Evolutionary conservation across 2,888 invertebrate species (phyloP), one percentile per base, ranked within the genome.

Genomic region (Mythimna vitellina): DNA sequence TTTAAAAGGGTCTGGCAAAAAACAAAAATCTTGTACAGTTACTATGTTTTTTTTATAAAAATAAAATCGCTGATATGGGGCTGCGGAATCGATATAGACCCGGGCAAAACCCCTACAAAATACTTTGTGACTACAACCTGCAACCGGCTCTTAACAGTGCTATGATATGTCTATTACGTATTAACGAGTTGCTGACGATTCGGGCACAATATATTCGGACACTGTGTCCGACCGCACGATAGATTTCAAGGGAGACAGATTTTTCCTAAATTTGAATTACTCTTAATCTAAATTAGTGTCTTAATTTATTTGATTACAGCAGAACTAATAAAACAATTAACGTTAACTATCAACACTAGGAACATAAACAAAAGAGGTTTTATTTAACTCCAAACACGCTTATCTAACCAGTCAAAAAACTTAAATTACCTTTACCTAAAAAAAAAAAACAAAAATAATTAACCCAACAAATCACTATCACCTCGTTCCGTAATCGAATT

Each of bases 401-500:
- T 25, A 75, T 69, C 57, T 25, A 29, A 62, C 32, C 17, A 70
- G 54, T n/a, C 46, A 38, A 46, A 61, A 75, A 65, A 49, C 32
- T 56, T 22, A 57, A 79, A 79, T 67, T 65, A 69, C 81, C 70
- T 66, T 65, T 56, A 14, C 62, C n/a, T 14, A 8, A 57, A 65
- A 63, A 65, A 64, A 73, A 79, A 75, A 70, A 67, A 76, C 58
- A 56, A 82, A 81, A 76, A 80, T 69, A 84, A 86, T 87, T 77
- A 87, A 71, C 65, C 78, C 78, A 83, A 88, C 83, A 84, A 86
- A 85, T 86, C 83, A 89, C 86, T 86, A 92, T 89, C 91, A 92
- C 91, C 89, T 61, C 90, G 88, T 87, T 83, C 76, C 83, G 87
- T 91, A 93, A 93, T 93, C 91, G 89, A 92, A 93, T 92, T 89